A percentile compares a stretch with the other conserved stretches of the same genome.
Evolutionary conservation across 2,797 vertebrate genomes (phyloP).

Genomic region (Craterocephalus amniculus): DNA sequence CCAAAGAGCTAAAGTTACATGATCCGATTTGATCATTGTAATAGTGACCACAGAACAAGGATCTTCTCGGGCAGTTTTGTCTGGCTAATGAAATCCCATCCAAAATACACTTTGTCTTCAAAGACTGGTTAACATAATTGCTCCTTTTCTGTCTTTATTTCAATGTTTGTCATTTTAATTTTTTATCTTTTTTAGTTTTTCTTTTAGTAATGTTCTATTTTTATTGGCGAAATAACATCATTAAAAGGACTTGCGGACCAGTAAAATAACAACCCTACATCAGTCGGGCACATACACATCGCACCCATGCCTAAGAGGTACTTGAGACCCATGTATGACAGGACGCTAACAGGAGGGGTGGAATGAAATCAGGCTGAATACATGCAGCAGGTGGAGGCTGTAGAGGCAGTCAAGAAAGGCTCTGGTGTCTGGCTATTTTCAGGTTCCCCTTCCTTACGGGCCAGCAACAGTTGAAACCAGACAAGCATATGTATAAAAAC

Average conservation of each 20-base stretch:
- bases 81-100: not conserved
- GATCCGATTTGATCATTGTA: not conserved
- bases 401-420: conserved; percentile 69
- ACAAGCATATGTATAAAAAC: conserved; percentile 70
- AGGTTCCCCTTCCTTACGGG: conserved; percentile 79
- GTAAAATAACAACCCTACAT: conserved; percentile 46
- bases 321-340: conserved; percentile 72
- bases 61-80: not conserved
- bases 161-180: not conserved
- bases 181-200: not conserved
- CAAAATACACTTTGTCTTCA: no score
- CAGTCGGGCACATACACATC: conserved; percentile 44
- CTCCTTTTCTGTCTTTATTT: not conserved
- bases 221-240: conserved; percentile 18
- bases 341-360: conserved; percentile 71
- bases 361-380: conserved; percentile 78
- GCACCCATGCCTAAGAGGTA: conserved; percentile 58
- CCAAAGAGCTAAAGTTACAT: not conserved
- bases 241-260: conserved; percentile 26
- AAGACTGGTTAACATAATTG: not conserved
- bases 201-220: conserved; percentile 2
- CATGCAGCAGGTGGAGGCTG: conserved; percentile 69
- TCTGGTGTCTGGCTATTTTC: conserved; percentile 83
- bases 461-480: conserved; percentile 85
- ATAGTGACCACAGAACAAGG: not conserved